Percentiles rank a stretch among this genome's conserved stretches.
Conservation (phyloP, 2,797 vertebrate species). For the Pangasius djambal region DNA sequence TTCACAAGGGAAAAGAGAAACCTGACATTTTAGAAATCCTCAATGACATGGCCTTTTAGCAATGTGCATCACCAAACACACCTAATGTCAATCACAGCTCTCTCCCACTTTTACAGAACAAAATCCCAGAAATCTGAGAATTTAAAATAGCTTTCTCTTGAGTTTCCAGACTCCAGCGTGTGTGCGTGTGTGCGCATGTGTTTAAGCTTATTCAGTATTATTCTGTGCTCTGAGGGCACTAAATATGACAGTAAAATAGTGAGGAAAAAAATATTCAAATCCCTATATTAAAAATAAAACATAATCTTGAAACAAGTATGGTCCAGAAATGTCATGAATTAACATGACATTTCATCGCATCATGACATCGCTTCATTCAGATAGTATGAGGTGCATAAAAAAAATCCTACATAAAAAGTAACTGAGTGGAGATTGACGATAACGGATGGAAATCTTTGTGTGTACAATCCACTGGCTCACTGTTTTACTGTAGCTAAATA, state of each 20-base stretch:
- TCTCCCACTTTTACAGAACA: not conserved
- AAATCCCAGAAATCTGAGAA: not conserved
- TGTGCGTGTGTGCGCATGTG: not conserved
- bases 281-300: not conserved
- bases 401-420: not conserved
- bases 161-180: not conserved
- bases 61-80: conserved; percentile 62
- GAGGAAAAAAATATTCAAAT: not conserved
- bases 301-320: not conserved
- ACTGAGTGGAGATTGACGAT: not conserved
- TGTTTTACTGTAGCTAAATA: not conserved
- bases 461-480: not conserved
- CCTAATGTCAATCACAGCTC: conserved; percentile 67
- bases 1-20: conserved; percentile 35
- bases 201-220: not conserved
- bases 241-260: not conserved
- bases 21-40: conserved; percentile 75
- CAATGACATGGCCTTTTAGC: conserved; percentile 72
- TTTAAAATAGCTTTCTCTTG: not conserved
- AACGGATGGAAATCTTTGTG: not conserved
- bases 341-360: not conserved
- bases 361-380: not conserved
- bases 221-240: not conserved
- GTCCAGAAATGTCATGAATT: not conserved
- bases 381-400: not conserved